Percentiles rank a stretch among this genome's conserved stretches.
phyloP scores from a whole-genome alignment of 2,113 vertebrate genomes.

The Choloepus hoffmanni region DNA sequence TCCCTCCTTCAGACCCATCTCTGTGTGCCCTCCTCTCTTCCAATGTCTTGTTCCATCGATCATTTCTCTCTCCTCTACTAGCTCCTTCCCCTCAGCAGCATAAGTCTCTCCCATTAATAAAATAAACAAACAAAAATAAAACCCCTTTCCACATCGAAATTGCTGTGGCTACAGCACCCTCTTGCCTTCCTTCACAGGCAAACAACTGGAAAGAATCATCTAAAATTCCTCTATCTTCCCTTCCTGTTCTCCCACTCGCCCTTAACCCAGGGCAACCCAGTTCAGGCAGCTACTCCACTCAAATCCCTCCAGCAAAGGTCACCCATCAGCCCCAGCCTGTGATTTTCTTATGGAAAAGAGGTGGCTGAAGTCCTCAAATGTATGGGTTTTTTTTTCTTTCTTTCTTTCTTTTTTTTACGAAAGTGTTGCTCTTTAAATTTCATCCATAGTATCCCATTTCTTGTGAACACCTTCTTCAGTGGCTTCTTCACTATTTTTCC shows the following conservation, averaged over 20 bases:
- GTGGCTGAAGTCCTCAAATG: neutral
- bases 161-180: neutral
- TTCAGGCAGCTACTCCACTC: too few relatives aligned
- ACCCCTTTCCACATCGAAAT: neutral
- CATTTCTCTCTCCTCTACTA: neutral
- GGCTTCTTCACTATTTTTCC: neutral
- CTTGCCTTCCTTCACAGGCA: neutral
- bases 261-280: neutral
- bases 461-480: neutral
- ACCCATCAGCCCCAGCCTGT: accelerated
- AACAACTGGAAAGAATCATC: neutral
- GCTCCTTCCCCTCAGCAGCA: neutral
- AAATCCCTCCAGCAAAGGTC: neutral
- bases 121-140: conserved; percentile 10
- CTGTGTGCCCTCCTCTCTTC: neutral
- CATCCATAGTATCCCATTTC: neutral
- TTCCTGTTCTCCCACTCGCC: neutral
- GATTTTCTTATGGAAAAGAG: neutral
- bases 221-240: neutral
- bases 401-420: neutral
- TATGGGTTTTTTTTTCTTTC: too few relatives aligned
- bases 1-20: neutral
- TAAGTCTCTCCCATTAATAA: neutral
- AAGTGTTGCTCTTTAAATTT: neutral
- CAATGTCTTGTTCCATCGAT: neutral